These are phyloP conservation scores for Lathamus discolor DNA, from an alignment of 2,113 vertebrate species.

Conservation along the genomic window DNA sequence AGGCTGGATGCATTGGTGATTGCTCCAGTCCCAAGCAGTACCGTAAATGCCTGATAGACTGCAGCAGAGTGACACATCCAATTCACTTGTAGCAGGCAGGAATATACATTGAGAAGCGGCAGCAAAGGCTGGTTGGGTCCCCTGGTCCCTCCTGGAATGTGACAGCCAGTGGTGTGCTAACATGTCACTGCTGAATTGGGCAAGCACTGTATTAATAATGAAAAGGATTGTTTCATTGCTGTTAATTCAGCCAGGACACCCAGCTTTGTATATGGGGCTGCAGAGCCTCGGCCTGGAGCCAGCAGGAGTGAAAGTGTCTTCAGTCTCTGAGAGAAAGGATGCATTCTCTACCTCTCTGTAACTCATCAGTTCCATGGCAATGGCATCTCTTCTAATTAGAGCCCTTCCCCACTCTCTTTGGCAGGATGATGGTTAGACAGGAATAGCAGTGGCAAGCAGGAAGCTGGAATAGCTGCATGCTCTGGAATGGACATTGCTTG, in stretches of 20 bases:
- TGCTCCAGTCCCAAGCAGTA: neutral
- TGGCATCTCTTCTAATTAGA: slow-evolving; percentile 1
- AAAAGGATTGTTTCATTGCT: slow-evolving; percentile 25
- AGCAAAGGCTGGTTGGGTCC: neutral
- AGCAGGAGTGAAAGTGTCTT: slow-evolving; percentile 49
- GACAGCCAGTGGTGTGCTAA: neutral
- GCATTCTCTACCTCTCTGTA: slow-evolving; percentile 42
- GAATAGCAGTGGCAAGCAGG: slow-evolving; percentile 8
- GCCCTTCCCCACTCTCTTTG: neutral
- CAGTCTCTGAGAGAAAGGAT: slow-evolving; percentile 53
- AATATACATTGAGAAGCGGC: neutral
- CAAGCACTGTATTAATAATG: neutral
- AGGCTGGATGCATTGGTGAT: neutral
- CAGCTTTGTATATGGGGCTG: neutral
- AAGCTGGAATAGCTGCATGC: neutral
- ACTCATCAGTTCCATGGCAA: slow-evolving; percentile 4
- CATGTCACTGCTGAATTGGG: neutral
- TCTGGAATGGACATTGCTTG: neutral
- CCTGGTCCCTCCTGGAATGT: neutral
- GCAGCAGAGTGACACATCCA: neutral
- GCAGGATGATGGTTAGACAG: neutral
- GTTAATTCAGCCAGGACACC: slow-evolving; percentile 5
- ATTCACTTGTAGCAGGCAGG: neutral
- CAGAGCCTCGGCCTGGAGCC: slow-evolving; percentile 25
- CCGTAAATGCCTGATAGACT: neutral